A percentile compares a stretch with the other conserved stretches of the same genome.
Evolutionary conservation across 2,797 vertebrate species (phyloP).

Genomic region (Cephalopachus bancanus): DNA sequence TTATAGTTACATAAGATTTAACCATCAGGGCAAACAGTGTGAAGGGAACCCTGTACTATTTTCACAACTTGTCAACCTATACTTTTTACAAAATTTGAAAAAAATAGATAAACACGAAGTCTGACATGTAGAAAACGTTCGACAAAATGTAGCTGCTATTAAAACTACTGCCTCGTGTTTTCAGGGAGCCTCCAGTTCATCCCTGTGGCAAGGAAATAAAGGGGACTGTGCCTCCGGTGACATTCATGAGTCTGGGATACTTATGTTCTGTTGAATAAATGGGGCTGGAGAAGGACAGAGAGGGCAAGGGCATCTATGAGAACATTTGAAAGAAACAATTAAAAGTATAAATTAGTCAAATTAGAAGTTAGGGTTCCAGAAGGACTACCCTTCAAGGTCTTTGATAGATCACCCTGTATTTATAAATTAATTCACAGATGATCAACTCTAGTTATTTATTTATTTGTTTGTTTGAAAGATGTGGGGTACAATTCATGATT

Average conservation of each 20-base stretch:
- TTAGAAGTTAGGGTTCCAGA: conserved; percentile 33
- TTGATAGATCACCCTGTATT: conserved; percentile 19
- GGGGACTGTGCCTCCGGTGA: background rate
- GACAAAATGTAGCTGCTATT: conserved; percentile 2
- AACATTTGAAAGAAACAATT: background rate
- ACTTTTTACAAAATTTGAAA: background rate
- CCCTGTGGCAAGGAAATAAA: conserved; percentile 22
- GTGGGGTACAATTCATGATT: too few relatives aligned
- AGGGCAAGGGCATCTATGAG: background rate
- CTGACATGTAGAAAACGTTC: background rate
- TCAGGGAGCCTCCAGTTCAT: background rate
- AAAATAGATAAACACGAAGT: background rate
- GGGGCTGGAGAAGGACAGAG: background rate
- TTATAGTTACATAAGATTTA: background rate
- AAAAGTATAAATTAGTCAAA: conserved; percentile 34
- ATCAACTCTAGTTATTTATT: too few relatives aligned
- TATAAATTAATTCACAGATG: conserved; percentile 1
- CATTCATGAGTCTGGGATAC: background rate
- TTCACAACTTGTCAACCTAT: background rate
- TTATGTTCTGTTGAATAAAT: background rate
- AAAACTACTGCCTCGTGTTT: conserved; percentile 15
- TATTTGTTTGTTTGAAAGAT: too few relatives aligned
- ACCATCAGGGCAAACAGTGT: background rate
- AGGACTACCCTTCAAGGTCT: conserved; percentile 4
- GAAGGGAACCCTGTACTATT: background rate